These are phyloP conservation scores for Taeniopygia guttata DNA, from an alignment of 2,797 vertebrate species.

Conservation along the genomic window DNA sequence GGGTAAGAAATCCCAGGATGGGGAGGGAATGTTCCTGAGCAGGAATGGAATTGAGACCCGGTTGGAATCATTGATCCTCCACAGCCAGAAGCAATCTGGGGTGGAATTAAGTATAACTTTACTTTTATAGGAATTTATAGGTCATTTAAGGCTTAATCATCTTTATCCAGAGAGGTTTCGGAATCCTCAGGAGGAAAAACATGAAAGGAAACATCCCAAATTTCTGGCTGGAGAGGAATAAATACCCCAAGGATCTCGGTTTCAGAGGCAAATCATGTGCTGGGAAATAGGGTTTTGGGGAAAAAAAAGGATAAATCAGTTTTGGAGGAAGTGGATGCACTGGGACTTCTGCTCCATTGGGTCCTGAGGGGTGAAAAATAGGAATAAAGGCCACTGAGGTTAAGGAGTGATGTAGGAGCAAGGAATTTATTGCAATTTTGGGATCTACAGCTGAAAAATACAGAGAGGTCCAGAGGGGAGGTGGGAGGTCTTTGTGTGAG, in stretches of 20 bases:
- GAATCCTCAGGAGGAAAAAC: background rate
- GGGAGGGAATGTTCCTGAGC: background rate
- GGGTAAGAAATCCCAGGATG: background rate
- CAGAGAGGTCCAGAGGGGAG: background rate
- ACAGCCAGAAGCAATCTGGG: background rate
- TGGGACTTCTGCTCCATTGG: background rate
- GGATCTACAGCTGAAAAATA: background rate
- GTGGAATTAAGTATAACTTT: background rate
- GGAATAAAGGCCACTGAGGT: background rate
- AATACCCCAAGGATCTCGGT: background rate
- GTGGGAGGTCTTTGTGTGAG: background rate
- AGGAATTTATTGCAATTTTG: background rate
- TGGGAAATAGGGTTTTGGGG: background rate
- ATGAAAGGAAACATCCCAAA: background rate
- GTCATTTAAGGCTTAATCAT: constrained; percentile 17
- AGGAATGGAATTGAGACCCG: background rate
- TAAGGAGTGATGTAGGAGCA: background rate
- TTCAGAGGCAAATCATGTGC: background rate
- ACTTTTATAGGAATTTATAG: constrained; percentile 9
- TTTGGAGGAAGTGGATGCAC: background rate
- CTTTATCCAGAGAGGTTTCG: background rate
- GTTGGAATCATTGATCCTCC: constrained; percentile 10
- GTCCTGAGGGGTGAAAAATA: background rate
- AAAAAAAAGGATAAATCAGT: background rate
- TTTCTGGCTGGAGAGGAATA: background rate